phyloP scores from a whole-genome alignment of 2,113 vertebrate genomes.

The Tychaedon coryphoeus region DNA sequence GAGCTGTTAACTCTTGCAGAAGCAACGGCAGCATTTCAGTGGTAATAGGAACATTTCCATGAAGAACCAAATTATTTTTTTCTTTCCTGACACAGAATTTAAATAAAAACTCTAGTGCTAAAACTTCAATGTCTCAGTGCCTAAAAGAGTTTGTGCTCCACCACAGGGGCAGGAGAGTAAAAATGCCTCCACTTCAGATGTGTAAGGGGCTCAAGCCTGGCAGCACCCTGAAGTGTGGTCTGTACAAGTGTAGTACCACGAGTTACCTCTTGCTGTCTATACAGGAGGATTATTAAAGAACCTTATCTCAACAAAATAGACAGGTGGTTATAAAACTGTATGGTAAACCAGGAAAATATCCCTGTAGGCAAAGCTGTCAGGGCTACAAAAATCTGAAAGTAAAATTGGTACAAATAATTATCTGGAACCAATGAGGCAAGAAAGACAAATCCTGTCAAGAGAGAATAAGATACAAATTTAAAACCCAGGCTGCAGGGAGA shows the following conservation, averaged over 20 bases:
- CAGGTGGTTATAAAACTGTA: background rate
- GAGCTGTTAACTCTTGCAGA: background rate
- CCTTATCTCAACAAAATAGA: background rate
- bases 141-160: background rate
- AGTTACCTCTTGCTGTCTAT: background rate
- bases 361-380: constrained; percentile 25
- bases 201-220: background rate
- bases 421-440: constrained; percentile 39
- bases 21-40: background rate
- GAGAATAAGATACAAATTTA: constrained; percentile 14
- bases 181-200: background rate
- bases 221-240: background rate
- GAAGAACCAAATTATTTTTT: background rate
- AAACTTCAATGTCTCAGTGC: background rate
- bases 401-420: constrained; percentile 58
- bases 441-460: constrained; percentile 10
- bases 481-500: background rate
- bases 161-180: background rate
- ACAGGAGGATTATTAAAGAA: background rate
- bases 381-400: constrained; percentile 43
- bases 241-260: accelerated
- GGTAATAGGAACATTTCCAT: background rate
- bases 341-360: background rate
- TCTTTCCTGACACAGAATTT: background rate
- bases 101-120: background rate